Base-by-base conservation (phyloP, 1,140 invertebrate species). In the Brachionus calyciflorus region DNA sequence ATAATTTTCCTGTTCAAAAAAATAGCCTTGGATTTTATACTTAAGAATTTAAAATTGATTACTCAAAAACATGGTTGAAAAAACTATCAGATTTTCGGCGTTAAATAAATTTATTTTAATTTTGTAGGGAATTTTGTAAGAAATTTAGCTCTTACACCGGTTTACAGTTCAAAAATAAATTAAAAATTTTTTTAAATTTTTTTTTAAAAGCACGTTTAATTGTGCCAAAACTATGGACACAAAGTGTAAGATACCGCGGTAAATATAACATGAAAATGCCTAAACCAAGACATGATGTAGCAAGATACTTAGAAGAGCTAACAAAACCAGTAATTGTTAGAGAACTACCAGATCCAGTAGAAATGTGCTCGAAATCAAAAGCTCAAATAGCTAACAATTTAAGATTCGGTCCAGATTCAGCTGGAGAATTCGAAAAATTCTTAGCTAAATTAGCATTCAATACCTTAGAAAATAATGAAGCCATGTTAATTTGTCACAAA, bases 401-500 rank as follows among this genome's bases (percentile, higher is more conserved):
- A 9, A 57, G 28, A 57, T 57, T 44, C 17, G 28, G 40, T 21
- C 12, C 53, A 17, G 51, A 76, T 6, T 19, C 37, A n/a, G 49
- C 73, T n/a, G 46, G 37, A 28, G 73, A 76, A 24, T 57, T 76
- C 33, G 73, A 76, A 30, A 26, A 57, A 55, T 55, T 76, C 3
- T 40, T 76, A 28, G 28, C 44, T 24, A 55, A 73, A 33, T 51
- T 51, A 41, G 69, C 69, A 4, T 73, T 37, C 24, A 28, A 73
- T 21, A 49, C 37, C 10, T 4, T 73, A 21, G 46, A 73, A 40
- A 53, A 53, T 40, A 33, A 19, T 26, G 69, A 73, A 55, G 46
- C 21, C 3, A 73, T 73, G 69, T 37, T 73, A 10, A 73, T 73
- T 55, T 73, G 69, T 21, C 69, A 73, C 40, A 73, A 73, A 40